Conservation (phyloP, 64 coral and sea anemone genomes). For the Cladopsammia gracilis region DNA sequence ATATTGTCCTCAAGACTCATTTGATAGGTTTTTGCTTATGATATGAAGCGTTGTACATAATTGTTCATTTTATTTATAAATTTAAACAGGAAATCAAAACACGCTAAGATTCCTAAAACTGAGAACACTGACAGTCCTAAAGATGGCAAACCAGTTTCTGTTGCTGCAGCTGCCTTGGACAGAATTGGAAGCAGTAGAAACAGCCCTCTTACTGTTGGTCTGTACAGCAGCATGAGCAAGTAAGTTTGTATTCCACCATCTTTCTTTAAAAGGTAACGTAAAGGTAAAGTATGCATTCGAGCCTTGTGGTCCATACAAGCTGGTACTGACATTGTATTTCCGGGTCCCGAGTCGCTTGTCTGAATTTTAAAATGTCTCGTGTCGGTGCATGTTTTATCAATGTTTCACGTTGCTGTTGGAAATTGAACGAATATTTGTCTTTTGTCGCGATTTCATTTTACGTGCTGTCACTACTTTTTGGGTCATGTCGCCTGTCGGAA, state of each 20-base stretch:
- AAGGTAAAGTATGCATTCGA: not conserved
- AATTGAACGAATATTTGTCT: too few relatives aligned
- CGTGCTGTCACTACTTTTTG: too few relatives aligned
- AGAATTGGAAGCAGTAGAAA: slow-evolving; percentile 57
- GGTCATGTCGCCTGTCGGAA: too few relatives aligned
- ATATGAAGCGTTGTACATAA: not conserved
- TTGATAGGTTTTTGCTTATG: too few relatives aligned
- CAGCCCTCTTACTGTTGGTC: slow-evolving; percentile 68
- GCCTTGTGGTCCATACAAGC: too few relatives aligned
- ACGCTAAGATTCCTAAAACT: slow-evolving; percentile 69
- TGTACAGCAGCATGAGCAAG: slow-evolving; percentile 78
- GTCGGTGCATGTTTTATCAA: too few relatives aligned
- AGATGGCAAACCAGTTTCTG: slow-evolving; percentile 45
- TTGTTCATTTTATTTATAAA: not conserved
- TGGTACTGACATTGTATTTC: too few relatives aligned
- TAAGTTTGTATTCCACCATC: slow-evolving; percentile 5
- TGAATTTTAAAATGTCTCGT: too few relatives aligned
- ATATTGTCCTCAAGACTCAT: too few relatives aligned
- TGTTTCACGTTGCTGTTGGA: too few relatives aligned
- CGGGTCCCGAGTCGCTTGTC: too few relatives aligned
- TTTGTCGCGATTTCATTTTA: too few relatives aligned
- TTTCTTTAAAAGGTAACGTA: not conserved
- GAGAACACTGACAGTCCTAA: slow-evolving; percentile 47
- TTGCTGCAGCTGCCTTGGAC: slow-evolving; percentile 63
- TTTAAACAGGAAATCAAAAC: slow-evolving; percentile 46